Base-by-base conservation (phyloP, 2,113 vertebrate genomes). In the Calidris pygmaea region DNA sequence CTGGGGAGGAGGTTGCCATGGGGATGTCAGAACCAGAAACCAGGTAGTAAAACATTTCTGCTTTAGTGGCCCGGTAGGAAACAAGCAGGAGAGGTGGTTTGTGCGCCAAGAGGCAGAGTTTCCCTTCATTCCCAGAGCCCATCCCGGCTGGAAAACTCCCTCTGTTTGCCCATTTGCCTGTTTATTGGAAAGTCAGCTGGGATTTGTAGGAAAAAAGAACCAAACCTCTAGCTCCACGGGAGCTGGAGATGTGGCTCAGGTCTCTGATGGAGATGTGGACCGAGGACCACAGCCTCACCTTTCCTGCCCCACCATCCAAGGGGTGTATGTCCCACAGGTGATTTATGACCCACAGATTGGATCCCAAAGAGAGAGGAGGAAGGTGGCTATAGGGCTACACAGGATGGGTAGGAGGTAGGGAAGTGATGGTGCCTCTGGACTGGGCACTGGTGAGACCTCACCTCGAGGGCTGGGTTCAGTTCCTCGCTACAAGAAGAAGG, bases 11-110 rank as follows among this genome's bases (percentile, higher is more conserved):
- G 59, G 92, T 94, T 96, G 97, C 95, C 95, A 96, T 95, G 95
- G 96, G 95, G 41, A 97, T 96, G 97, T 90, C 97, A 97, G 93
- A 76, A 66, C 39, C 96, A 96, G 95, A 24, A 71, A 29, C 41
- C 87, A 83, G 87, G 93, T 7, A 20, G 12, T 50, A 18, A 56
- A 71, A 9, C 32, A n/a, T 39, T 22, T 13, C 34, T 21, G 59
- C 52, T 63, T 39, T 13, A 3, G 88, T 43, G 6, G 66, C 41
- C 32, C 1, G 6, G 50, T 29, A 30, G 29, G 53, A 55, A 18
- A 30, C 9, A 16, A 12, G 65, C 32, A 1, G 48, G 52, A 34
- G 55, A 34, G 29, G 59, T 4, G 39, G 1, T 43, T 37, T 5
- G 23, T 11, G 39, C 27, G 2, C 35, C 22, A 24, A 71, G 85